Conservation (phyloP, 2,797 vertebrate species). For the Notolepis coatsorum region DNA sequence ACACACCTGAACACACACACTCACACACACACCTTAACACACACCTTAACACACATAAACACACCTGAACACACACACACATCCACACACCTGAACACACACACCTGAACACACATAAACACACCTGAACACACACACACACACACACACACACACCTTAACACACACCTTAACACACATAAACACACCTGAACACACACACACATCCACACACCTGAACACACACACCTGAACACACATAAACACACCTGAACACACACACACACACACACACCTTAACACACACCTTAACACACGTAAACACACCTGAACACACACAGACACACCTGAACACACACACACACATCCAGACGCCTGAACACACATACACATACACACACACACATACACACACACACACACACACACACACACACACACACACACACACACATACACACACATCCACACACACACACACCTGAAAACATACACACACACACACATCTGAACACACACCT, state of each 20-base stretch:
- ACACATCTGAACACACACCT: neutral
- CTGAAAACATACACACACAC: neutral
- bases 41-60: too few relatives aligned
- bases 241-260: neutral
- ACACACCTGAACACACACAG: too few relatives aligned
- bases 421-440: neutral
- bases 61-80: too few relatives aligned
- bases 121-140: too few relatives aligned
- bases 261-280: neutral
- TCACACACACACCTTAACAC: too few relatives aligned
- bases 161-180: neutral
- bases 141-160: neutral
- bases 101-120: too few relatives aligned
- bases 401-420: too few relatives aligned
- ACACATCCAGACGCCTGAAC: conserved; percentile 2
- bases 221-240: neutral
- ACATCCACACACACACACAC: neutral
- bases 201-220: neutral
- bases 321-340: neutral
- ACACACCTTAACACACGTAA: neutral
- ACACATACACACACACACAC: neutral
- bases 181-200: too few relatives aligned
- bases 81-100: too few relatives aligned
- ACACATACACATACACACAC: too few relatives aligned
- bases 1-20: too few relatives aligned